phyloP scores from a whole-genome alignment of 2,113 vertebrate genomes.

The Cyanoliseus patagonus region DNA sequence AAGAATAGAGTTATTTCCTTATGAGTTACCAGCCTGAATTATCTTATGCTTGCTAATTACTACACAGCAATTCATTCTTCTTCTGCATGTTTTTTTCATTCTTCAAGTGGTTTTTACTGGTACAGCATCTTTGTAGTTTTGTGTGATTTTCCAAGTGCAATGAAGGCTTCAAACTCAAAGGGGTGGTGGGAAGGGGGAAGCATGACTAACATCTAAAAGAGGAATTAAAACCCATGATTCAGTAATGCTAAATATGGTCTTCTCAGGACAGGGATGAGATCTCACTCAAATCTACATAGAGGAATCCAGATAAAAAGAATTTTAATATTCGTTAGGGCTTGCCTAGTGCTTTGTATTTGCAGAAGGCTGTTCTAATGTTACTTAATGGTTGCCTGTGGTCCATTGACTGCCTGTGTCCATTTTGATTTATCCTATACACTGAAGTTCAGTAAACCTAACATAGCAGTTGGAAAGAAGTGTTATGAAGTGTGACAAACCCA shows the following conservation, averaged over 20 bases:
- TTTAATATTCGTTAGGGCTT: not conserved
- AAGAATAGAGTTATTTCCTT: not conserved
- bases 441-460: not conserved
- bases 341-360: not conserved
- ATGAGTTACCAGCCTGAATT: not conserved
- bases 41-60: not conserved
- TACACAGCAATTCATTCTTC: not conserved
- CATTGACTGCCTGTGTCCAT: not conserved
- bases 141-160: not conserved
- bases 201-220: not conserved
- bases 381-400: not conserved
- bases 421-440: conserved; percentile 1
- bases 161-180: not conserved
- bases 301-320: not conserved
- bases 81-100: not conserved
- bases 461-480: not conserved
- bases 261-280: not conserved
- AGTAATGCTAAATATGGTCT: not conserved
- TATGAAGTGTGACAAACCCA: conserved; percentile 42
- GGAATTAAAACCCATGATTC: not conserved
- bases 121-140: not conserved
- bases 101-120: not conserved
- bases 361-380: not conserved
- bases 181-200: not conserved
- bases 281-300: not conserved